phyloP scores from a whole-genome alignment of 2,797 vertebrate genomes.

The Acrossocheilus wenchowensis region DNA sequence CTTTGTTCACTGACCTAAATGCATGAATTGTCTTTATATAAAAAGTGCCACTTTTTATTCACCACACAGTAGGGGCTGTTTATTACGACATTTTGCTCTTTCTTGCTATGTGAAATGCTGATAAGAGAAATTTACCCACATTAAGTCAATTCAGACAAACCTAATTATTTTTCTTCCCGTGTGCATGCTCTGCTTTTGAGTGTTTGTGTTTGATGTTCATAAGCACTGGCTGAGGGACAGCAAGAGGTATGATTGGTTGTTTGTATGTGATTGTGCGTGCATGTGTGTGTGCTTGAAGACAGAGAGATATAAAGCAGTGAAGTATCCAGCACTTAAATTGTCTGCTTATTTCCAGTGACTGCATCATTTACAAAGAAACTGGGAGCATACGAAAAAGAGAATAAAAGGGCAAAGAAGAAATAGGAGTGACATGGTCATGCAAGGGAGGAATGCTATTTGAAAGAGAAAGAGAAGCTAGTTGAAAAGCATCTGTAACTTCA shows the following conservation, averaged over 20 bases:
- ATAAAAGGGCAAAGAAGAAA: conserved; percentile 43
- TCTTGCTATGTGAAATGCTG: conserved; percentile 27
- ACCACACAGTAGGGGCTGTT: conserved; percentile 7
- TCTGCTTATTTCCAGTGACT: conserved; percentile 70
- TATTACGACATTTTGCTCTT: conserved; percentile 25
- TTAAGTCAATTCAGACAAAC: conserved; percentile 41
- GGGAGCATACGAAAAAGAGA: conserved; percentile 48
- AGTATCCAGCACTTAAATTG: conserved; percentile 71
- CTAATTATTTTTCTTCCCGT: conserved; percentile 45
- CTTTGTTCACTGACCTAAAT: conserved; percentile 60
- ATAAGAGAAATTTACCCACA: conserved; percentile 43
- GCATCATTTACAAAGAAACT: conserved; percentile 66
- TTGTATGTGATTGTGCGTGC: conserved; percentile 31
- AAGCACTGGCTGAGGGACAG: conserved; percentile 58
- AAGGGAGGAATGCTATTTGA: conserved; percentile 36
- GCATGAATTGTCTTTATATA: conserved; percentile 43
- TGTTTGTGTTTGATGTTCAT: conserved; percentile 57
- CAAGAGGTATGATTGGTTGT: conserved; percentile 41
- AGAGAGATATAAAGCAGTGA: conserved; percentile 48
- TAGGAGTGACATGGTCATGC: conserved; percentile 24
- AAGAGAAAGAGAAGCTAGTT: conserved; percentile 35
- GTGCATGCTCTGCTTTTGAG: conserved; percentile 23
- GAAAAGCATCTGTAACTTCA: conserved; percentile 43
- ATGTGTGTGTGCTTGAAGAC: conserved; percentile 33
- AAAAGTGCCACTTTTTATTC: conserved; percentile 36